Base-by-base conservation (phyloP, 2,888 invertebrate genomes). In the Tetropium fuscum region DNA sequence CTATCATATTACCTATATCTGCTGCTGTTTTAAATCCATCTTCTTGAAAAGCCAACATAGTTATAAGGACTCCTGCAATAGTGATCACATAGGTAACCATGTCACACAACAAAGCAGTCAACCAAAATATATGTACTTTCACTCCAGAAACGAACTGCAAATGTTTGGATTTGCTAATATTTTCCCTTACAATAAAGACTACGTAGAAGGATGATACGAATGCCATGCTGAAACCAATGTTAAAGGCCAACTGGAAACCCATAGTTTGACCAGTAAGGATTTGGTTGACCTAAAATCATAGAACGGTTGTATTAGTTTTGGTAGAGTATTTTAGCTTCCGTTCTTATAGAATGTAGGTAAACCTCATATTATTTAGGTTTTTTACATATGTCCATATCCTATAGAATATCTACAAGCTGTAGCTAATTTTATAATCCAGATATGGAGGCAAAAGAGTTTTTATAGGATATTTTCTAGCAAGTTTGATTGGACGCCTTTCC, bases 101-200 rank as follows among this genome's bases (percentile, higher is more conserved):
- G 80, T 92, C 91, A 83, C 89, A 91, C 0, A 90, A 43, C 7
- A 89, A 87, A 0, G 88, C 87, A 0, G 88, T 84, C 2, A 85
- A 71, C 94, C 94, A 94, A 81, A 89, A 88, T 3, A 88, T 85
- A 0, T 82, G 77, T 0, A 89, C 86, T 58, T 87, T 85, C 0
- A 90, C 85, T 0, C 93, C 92, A 1, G 91, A 88, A 0, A 92
- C 89, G 64, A 88, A 86, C 74, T 92, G 92, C 20, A 92, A 80
- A 44, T 90, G 85, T 71, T 91, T 90, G 0, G 91, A 86, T 43
- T 90, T 87, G 30, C 84, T 85, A 2, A 87, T 81, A 10, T 90
- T 84, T 76, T 94, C 94, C 80, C 89, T 83, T 43, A 90, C 75
- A 60, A 84, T 75, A 34, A 88, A 88, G 75, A 90, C 83, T 19